These are phyloP conservation scores for Drosophila meridiana DNA, from an alignment of 2,888 invertebrate species.

Conservation along the genomic window DNA sequence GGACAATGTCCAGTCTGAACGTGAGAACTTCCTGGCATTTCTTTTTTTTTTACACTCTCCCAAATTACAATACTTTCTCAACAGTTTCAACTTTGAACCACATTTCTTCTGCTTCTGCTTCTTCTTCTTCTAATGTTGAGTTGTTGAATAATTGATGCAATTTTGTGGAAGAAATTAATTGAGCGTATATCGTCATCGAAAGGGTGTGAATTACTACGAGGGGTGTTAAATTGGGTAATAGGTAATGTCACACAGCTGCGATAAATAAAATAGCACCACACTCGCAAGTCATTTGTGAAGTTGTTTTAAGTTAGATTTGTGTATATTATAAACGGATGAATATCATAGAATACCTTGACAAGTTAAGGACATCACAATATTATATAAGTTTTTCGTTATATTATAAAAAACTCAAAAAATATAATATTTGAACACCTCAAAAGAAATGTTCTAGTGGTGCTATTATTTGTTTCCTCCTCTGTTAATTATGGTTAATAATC, in stretches of 20 bases:
- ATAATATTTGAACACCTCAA: background rate
- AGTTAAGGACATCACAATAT: background rate
- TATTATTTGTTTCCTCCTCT: background rate
- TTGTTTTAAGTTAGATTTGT: background rate
- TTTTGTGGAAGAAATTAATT: slow-evolving; percentile 75
- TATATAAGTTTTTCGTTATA: background rate
- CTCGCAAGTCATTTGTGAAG: background rate
- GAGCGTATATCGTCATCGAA: slow-evolving; percentile 26
- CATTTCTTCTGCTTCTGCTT: background rate
- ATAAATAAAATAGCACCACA: background rate
- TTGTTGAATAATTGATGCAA: slow-evolving; percentile 57
- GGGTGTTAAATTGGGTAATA: slow-evolving; percentile 1
- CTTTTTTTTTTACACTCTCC: slow-evolving; percentile 47
- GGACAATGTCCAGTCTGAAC: slow-evolving; percentile 73
- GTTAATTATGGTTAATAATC: background rate
- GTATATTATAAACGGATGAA: background rate
- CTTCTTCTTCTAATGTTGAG: slow-evolving; percentile 12
- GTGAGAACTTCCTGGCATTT: slow-evolving; percentile 62
- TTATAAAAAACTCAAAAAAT: background rate
- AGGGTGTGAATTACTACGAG: slow-evolving; percentile 47
- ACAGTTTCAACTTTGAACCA: slow-evolving; percentile 31
- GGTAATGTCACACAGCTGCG: background rate
- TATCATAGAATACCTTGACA: too few relatives aligned
- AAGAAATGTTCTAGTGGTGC: background rate
- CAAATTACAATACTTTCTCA: slow-evolving; percentile 39